Base-by-base conservation (phyloP, 2,888 invertebrate genomes). In the Amblyjoppa proteus region DNA sequence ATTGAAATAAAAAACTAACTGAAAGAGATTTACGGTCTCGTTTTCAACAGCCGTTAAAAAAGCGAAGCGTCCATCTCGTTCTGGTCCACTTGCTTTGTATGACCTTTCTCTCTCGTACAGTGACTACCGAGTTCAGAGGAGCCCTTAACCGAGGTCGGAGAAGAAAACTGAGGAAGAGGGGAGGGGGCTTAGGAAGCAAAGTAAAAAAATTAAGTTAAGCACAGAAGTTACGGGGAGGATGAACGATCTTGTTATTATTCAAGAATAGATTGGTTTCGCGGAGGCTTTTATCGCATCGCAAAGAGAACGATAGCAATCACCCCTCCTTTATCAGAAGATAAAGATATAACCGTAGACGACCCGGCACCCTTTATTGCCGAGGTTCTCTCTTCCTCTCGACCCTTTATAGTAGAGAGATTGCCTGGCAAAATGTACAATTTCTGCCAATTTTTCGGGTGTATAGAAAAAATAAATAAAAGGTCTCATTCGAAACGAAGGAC, bases 231-330 rank as follows among this genome's bases (percentile, higher is more conserved):
- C 49, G 31, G 49, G 45, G n/a, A 11, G 56, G 3, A 56, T 20
- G 56, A 25, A 56, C 25, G 25, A 56, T 56, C 66, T 64, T 74
- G 34, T 68, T 68, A 81, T 75, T 81, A 81, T 81, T 74, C 81
- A 66, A 9, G 66, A 31, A 81, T 75, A 75, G 75, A 81, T 75
- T 81, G 69, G 58, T 75, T 69, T 81, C 34, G 69, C 31, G 75
- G 51, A 64, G 25, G 56, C 56, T 25, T 56, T 56, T 56, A 56
- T 56, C 56, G 56, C 56, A 20, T 25, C 25, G 56, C 56, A 20
- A 20, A 25, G 56, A 75, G 31, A 70, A 49, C 31, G 41, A 56
- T 66, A 74, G 56, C 58, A 31, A 64, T 61, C 61, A 41, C 31
- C 31, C 25, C 34, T 49, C 64, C 49, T 75, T 75, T 66, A 51